Evolutionary conservation across 2,797 vertebrate genomes (phyloP), one percentile per base, ranked within the genome.

Genomic region (Danio choprae): DNA sequence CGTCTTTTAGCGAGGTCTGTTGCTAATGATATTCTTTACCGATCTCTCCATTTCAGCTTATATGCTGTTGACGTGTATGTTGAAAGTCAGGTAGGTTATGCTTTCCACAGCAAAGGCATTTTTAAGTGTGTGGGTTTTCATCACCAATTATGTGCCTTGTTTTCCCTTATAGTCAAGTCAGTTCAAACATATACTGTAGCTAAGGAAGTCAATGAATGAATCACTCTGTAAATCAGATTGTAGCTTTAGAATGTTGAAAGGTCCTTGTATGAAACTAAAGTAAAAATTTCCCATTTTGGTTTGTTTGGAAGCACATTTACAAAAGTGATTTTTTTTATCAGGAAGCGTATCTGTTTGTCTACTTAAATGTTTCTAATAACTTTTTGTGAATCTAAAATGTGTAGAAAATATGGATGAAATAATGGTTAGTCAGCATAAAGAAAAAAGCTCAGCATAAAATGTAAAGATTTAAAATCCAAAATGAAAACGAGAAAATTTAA

Each of bases 21-120:
- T 90, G 83, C 84, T 89, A 90, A 91, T 91, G 88, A 84, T 82
- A 89, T 86, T 87, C 91, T 90, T 90, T 84, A 84, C 86, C 88
- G 88, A 86, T 89, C 81, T 88, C 87, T 84, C 81, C 38, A 71
- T 83, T 70, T 88, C 88, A 90, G n/a, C 91, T 91, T 88, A 86
- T 89, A 87, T 79, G 86, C 87, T 83, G 56, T 36, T 79, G 89
- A 86, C 90, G 87, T 86, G 87, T 92, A 88, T 87, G 76, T 76
- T 90, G 88, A 87, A 87, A 85, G 82, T 56, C 72, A 88, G 84
- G 87, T 90, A 89, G 90, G 89, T 87, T 48, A 53, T 55, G n/a
- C 86, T 84, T 44, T 79, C 82, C 87, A 83, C 74, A 46, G 44
- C 71, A 36, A 67, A 87, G 46, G 8, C 10, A 74, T 56, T 70